Base-by-base conservation (phyloP, 2,797 vertebrate genomes). In the Sylvilagus floridanus region DNA sequence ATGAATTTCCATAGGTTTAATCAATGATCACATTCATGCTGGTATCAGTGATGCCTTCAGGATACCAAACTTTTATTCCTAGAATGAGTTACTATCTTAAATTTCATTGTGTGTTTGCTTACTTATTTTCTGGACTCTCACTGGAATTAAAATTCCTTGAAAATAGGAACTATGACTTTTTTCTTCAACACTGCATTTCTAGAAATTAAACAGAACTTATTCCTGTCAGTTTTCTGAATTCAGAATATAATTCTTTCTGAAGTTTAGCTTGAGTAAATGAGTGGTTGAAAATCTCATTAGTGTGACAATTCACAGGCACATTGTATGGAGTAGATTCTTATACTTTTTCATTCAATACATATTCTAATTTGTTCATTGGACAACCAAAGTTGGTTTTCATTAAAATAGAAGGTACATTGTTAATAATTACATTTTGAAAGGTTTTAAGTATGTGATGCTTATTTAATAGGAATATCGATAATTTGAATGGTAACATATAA, bases 391-490 rank as follows among this genome's bases (percentile, higher is more conserved):
- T 32, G 72, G 1, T 3, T 69, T 77, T 77, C 12, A 52, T 83
- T 69, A 60, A 73, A 84, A 52, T 4, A 60, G 42, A 47, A 47
- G 11, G 11, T 35, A 88, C 22, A 65, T 16, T 85, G 32, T 60
- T 73, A 68, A 62, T 66, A 24, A 65, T 60, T 73, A 37, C 92
- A 72, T 68, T 91, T 71, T 77, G 13, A 30, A n/a, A 95, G n/a
- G 2, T 26, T 21, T 87, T 65, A 2, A 26, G 0, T 72, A 35
- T 22, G 52, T 47, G 77, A 54, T 87, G 30, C n/a, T 42, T 72
- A 85, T 22, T 72, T 82, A 63, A 8, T 35, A 37, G 28, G 11
- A 7, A 65, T 69, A 32, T 95, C 2, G 50, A 47, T 76, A 71
- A 50, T 30, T 6, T 54, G 17, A 88, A 84, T 63, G 11, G 28